Base-by-base conservation (phyloP, 2,888 invertebrate genomes). In the Caenorhabditis virilis region DNA sequence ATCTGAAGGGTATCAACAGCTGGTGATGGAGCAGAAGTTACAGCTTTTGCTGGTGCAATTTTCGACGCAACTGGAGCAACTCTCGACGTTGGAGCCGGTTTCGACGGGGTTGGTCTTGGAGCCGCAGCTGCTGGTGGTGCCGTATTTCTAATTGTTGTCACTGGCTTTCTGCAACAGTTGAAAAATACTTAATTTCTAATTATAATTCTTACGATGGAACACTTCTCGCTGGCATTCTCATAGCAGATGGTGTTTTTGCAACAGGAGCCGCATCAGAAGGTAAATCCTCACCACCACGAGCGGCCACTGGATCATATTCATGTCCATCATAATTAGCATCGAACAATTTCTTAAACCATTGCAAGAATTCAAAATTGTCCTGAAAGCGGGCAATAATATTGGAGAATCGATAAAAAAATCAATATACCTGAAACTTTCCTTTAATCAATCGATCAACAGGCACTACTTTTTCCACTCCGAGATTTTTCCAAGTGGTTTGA, bases 291-390 rank as follows among this genome's bases (percentile, higher is more conserved):
- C 69, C 69, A 22, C 71, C 91, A 63, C 98, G 89, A 54, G 91
- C 91, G 74, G 91, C 91, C 73, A 91, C 87, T 53, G 94, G 92
- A 85, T 95, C 92, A 86, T 98, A 99, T 78, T 93, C 93, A 82
- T 91, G 90, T 76, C 95, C 95, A 85, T 95, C 94, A 87, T 95
- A 98, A 88, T 99, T 99, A 78, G 97, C 95, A 88, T 99, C 98
- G 87, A 97, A 99, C 88, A 99, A 97, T 86, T 95, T 95, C 89
- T 98, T 98, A 88, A 99, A 98, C 98, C 98, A 98, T 88, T 99
- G 98, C 82, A 98, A 91, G 88, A 98, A 98, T 88, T 98, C 98
- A 89, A 99, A 99, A 88, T 98, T 98, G 88, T 98, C 98, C 78
- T 80, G 53, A 25, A 56, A 57, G n/a, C 18, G n/a, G n/a, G n/a